Conservation (phyloP, 2,113 vertebrate genomes). For the Trochalopteron elliotii region DNA sequence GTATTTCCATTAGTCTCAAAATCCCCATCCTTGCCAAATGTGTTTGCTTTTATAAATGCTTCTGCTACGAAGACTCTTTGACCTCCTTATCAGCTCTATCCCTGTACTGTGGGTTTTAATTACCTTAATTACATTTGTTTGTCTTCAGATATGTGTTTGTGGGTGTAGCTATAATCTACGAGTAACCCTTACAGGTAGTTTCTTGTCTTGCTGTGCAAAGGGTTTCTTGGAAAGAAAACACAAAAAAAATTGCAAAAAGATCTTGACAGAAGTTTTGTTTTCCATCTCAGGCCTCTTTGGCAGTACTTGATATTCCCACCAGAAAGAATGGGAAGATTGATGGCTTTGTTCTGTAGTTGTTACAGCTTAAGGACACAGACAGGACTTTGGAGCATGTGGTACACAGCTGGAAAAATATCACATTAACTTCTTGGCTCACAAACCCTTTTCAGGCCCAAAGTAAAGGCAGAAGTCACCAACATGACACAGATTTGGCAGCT, state of each 20-base stretch:
- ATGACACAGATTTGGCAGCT: background rate
- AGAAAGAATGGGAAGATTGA: background rate
- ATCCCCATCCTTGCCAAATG: background rate
- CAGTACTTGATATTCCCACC: background rate
- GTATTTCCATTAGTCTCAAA: background rate
- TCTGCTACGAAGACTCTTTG: too few species aligned
- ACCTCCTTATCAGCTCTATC: background rate
- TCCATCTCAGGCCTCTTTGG: background rate
- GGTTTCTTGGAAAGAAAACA: background rate
- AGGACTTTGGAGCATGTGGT: background rate
- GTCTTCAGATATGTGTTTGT: rapidly evolving
- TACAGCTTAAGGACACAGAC: background rate
- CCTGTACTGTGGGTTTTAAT: background rate
- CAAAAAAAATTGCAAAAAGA: background rate
- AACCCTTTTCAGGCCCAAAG: background rate
- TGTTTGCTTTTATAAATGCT: background rate
- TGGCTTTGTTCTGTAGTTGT: background rate
- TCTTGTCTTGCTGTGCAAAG: background rate
- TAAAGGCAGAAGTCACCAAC: background rate
- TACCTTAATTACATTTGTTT: background rate
- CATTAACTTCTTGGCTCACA: background rate
- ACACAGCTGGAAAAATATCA: background rate
- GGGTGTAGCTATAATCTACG: background rate
- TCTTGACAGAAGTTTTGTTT: background rate
- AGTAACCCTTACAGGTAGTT: background rate